phyloP scores from a whole-genome alignment of 2,888 invertebrate genomes.

The Drosophila meridionalis region DNA sequence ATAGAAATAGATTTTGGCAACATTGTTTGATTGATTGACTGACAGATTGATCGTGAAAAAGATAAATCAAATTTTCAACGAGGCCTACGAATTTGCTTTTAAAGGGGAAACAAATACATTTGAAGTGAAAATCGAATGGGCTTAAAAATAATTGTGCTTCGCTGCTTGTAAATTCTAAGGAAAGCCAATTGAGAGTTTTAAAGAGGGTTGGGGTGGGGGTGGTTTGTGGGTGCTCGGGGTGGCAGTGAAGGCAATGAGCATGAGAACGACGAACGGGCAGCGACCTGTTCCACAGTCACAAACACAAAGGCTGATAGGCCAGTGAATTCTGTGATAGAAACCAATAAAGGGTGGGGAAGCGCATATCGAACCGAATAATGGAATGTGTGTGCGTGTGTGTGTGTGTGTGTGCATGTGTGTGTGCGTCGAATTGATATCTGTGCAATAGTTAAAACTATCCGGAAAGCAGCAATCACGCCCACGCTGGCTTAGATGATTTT shows the following conservation, averaged over 20 bases:
- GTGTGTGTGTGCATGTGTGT: constrained; percentile 5
- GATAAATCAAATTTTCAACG: constrained; percentile 4
- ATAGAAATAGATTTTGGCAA: constrained; percentile 1
- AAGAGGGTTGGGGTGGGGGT: too few relatives aligned
- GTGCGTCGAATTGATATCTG: constrained; percentile 7
- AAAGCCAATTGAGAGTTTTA: constrained; percentile 9
- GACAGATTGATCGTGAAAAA: not conserved
- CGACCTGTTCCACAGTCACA: constrained; percentile 11
- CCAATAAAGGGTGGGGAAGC: not conserved
- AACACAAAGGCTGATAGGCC: not conserved
- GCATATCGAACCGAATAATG: constrained; percentile 25
- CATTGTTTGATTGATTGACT: not conserved
- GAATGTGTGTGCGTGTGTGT: not conserved
- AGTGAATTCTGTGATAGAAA: not conserved
- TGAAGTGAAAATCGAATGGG: constrained; percentile 5
- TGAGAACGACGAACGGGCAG: not conserved
- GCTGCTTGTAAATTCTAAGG: not conserved
- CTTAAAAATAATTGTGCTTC: constrained; percentile 11
- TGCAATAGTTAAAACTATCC: constrained; percentile 25
- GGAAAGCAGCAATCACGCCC: constrained; percentile 17
- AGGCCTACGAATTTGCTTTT: not conserved
- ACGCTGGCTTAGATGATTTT: constrained; percentile 56
- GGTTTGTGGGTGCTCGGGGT: not conserved
- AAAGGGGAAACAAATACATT: not conserved
- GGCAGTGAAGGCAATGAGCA: constrained; percentile 14